Conservation (phyloP, 1,140 invertebrate genomes). For the Aphaenogaster ashmeadi region DNA sequence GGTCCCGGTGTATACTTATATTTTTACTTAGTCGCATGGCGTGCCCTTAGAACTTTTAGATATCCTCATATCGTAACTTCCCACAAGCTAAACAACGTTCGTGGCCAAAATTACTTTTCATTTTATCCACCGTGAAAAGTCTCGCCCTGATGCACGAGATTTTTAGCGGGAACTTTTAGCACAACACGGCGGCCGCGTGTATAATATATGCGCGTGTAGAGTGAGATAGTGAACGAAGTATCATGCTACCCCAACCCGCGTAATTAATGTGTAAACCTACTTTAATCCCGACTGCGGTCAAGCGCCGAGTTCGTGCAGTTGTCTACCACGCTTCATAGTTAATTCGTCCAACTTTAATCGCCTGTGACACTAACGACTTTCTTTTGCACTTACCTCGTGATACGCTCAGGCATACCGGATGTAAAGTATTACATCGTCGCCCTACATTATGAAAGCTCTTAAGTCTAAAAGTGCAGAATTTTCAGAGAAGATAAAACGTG, state of each 20-base stretch:
- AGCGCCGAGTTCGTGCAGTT: conserved; percentile 40
- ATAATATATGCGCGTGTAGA: neutral
- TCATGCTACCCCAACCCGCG: conserved; percentile 22
- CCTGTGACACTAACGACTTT: conserved; percentile 55
- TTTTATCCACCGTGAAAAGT: conserved; percentile 22
- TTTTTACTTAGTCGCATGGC: conserved; percentile 48
- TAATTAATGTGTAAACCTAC: conserved; percentile 64
- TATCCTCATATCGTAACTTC: conserved; percentile 48
- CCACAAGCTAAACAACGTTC: conserved; percentile 40
- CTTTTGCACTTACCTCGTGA: conserved; percentile 46
- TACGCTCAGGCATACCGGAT: neutral
- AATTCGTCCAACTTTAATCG: conserved; percentile 60
- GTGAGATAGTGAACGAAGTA: conserved; percentile 25
- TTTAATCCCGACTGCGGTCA: conserved; percentile 51
- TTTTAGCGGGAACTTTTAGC: conserved; percentile 46
- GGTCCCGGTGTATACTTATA: conserved; percentile 13
- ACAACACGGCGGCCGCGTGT: neutral
- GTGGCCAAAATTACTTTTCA: conserved; percentile 55
- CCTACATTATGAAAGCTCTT: conserved; percentile 23
- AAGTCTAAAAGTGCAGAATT: conserved; percentile 31
- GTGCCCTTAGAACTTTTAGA: conserved; percentile 50
- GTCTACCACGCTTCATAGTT: conserved; percentile 51
- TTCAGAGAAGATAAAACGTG: conserved; percentile 6
- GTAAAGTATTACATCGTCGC: conserved; percentile 14
- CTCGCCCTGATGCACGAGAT: conserved; percentile 53